Conservation (phyloP, 53 echinoderm and acorn worm genomes). For the Glandiceps talaboti region DNA sequence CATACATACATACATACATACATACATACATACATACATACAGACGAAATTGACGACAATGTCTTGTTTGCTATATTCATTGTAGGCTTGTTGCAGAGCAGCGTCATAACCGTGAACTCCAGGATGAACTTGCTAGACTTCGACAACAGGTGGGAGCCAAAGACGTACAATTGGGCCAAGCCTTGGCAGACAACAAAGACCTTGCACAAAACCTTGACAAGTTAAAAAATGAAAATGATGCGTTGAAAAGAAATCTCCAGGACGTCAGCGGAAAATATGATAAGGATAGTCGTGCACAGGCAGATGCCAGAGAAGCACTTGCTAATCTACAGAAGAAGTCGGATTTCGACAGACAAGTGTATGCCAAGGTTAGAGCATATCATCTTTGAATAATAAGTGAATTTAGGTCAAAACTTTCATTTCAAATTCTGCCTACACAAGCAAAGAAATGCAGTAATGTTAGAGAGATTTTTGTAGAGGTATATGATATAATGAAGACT, state of each 20-base stretch:
- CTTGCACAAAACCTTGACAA: conserved; percentile 54
- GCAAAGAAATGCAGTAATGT: too few relatives aligned
- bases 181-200: conserved; percentile 48
- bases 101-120: conserved; percentile 51
- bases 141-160: conserved; percentile 70
- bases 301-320: conserved; percentile 68
- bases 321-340: conserved; percentile 54
- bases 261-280: conserved; percentile 67
- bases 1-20: neutral
- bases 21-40: neutral
- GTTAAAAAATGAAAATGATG: conserved; percentile 62
- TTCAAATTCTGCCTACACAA: too few relatives aligned
- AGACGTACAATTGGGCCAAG: conserved; percentile 70
- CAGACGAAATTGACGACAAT: too few relatives aligned
- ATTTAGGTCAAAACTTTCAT: too few relatives aligned
- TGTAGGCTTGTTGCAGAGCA: conserved; percentile 40
- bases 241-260: conserved; percentile 38
- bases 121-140: conserved; percentile 50
- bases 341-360: conserved; percentile 65
- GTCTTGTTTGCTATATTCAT: too few relatives aligned
- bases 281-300: conserved; percentile 49
- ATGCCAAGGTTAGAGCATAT: conserved; percentile 34
- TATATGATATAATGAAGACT: too few relatives aligned
- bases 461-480: too few relatives aligned
- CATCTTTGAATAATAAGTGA: too few relatives aligned